phyloP scores from a whole-genome alignment of 2,113 vertebrate species.

The Dasyurus viverrinus region DNA sequence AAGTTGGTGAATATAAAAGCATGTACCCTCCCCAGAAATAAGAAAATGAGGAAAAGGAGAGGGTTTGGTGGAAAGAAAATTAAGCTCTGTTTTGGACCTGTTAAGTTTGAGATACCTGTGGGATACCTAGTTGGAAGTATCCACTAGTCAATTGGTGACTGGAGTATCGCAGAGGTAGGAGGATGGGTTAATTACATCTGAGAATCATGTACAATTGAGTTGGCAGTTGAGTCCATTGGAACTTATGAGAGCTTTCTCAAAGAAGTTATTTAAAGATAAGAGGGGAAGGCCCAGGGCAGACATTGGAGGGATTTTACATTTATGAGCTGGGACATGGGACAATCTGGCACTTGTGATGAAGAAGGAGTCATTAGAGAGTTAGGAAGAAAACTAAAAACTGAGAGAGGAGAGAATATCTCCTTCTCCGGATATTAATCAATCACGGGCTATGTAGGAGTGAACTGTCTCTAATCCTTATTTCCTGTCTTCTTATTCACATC shows the following conservation, averaged over 20 bases:
- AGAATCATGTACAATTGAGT: background rate
- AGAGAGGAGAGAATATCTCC: background rate
- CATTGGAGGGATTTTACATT: background rate
- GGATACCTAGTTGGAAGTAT: background rate
- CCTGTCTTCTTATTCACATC: background rate
- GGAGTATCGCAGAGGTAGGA: background rate
- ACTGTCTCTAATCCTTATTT: background rate
- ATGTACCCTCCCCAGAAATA: background rate
- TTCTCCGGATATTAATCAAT: background rate
- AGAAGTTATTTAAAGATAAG: background rate
- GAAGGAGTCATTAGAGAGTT: background rate
- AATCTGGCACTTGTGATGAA: background rate
- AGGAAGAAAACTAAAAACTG: background rate
- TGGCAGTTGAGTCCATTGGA: background rate
- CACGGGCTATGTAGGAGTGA: background rate
- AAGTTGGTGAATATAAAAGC: background rate
- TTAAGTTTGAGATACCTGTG: background rate
- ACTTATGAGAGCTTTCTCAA: background rate
- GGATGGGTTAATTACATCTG: background rate
- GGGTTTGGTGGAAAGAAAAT: background rate
- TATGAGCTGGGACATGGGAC: background rate
- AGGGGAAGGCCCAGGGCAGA: background rate
- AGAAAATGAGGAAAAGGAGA: background rate
- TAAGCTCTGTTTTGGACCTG: background rate
- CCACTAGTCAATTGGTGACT: background rate